Evolutionary conservation across 2,888 invertebrate genomes (phyloP), one percentile per base, ranked within the genome.

Genomic region (Nomada ferruginata): DNA sequence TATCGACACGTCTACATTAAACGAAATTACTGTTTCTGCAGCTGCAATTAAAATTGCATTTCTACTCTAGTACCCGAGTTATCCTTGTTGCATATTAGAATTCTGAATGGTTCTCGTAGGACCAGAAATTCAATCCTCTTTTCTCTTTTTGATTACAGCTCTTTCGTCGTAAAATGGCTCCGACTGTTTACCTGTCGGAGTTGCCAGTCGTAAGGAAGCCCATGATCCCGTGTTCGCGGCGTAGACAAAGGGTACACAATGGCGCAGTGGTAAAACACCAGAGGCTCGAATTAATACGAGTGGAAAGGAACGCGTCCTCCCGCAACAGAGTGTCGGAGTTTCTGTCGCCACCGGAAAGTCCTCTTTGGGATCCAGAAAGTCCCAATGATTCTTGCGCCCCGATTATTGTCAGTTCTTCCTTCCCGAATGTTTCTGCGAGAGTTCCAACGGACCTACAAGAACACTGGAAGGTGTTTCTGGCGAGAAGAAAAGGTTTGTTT

Each of bases 111-210:
- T 36, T 36, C 36, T 36, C 36, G 36, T 1, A 36, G 36, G 0
- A 7, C 36, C 36, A 36, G 36, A 15, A 20, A 1, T 70, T 20
- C 15, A 71, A 50, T 15, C 2, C 36, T 4, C 5, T 15, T 2
- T 3, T 57, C 18, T 10, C 2, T 36, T 81, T 60, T 26, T 75
- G 26, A 13, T 86, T 76, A 11, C 64, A 88, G 85, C 52, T 53
- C 20, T 44, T 59, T 26, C 10, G 4, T 11, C 4, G 10, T 0
- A 70, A 63, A 59, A 92, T 92, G 92, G 91, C 91, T 55, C 92
- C 92, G 44, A 91, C 91, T 42, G 73, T 91, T 71, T 92, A 91
- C 61, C 63, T 91, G 81, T 57, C 90, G 52, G 92, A 92, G 68
- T 75, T 89, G 42, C 85, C 90, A 20, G 71, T 84, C 44, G 72